Evolutionary conservation across 2,888 invertebrate genomes (phyloP).

Genomic region (Hyalella azteca): DNA sequence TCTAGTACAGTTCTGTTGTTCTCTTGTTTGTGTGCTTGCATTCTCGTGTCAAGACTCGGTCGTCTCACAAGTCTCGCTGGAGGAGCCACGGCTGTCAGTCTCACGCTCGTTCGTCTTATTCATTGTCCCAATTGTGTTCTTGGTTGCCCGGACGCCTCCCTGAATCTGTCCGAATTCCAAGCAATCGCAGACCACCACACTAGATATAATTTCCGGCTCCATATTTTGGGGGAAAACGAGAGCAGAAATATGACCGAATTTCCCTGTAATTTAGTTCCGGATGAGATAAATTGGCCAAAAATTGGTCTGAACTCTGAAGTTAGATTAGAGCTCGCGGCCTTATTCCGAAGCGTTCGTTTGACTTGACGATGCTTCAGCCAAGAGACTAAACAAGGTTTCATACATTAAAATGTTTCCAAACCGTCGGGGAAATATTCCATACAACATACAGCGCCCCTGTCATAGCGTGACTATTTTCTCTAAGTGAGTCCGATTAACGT

Average conservation of each 20-base stretch:
- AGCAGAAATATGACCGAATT: conserved; percentile 19
- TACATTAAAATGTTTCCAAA: background rate
- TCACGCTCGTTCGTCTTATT: background rate
- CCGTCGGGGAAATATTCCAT: no score
- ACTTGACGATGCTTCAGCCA: background rate
- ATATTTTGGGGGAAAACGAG: background rate
- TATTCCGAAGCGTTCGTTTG: background rate
- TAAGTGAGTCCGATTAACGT: no score
- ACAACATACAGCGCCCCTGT: no score
- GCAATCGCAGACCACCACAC: background rate
- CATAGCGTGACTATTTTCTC: no score
- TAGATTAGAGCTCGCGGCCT: background rate
- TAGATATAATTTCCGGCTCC: conserved; percentile 20
- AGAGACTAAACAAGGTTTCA: background rate
- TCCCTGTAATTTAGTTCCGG: background rate
- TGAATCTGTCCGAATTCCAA: conserved; percentile 17
- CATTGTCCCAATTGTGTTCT: conserved; percentile 9
- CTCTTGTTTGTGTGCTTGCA: background rate
- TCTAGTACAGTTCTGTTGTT: background rate
- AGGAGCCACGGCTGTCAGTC: conserved; percentile 4
- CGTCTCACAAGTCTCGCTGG: background rate
- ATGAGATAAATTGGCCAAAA: conserved; percentile 13
- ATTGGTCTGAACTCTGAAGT: background rate
- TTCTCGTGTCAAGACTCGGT: background rate
- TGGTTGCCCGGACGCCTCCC: background rate